These are phyloP conservation scores for Melanerpes formicivorus DNA, from an alignment of 2,113 vertebrate genomes.

Conservation along the genomic window DNA sequence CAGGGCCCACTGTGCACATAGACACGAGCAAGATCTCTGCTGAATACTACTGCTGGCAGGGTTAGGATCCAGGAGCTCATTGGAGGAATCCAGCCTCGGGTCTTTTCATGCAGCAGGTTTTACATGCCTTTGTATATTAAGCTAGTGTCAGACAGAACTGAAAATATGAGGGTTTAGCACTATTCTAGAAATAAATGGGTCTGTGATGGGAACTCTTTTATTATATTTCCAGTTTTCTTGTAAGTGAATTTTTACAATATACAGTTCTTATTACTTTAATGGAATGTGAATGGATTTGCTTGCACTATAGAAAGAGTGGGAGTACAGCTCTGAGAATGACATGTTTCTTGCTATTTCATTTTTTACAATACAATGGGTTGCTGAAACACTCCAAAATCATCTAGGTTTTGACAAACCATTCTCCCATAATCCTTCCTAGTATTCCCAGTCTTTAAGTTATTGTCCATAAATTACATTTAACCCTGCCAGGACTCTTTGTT, in stretches of 20 bases:
- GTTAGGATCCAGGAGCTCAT: not conserved
- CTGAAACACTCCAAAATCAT: conserved; percentile 43
- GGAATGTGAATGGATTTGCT: conserved; percentile 54
- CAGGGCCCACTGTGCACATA: not conserved
- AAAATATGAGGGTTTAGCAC: not conserved
- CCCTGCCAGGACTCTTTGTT: conserved; percentile 59
- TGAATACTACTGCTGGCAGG: not conserved
- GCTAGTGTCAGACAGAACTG: not conserved
- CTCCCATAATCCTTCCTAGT: conserved; percentile 35
- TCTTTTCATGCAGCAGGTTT: not conserved
- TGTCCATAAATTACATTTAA: conserved; percentile 70
- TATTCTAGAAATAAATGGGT: not conserved
- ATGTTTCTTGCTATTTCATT: conserved; percentile 41
- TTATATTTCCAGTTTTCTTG: conserved; percentile 25
- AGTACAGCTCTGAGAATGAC: conserved; percentile 9
- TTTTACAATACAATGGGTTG: conserved; percentile 45
- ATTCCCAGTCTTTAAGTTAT: conserved; percentile 48
- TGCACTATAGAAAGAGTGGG: conserved; percentile 12
- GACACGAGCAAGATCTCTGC: not conserved
- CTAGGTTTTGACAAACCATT: conserved; percentile 48
- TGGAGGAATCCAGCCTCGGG: not conserved
- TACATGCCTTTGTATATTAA: not conserved
- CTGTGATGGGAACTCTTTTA: not conserved
- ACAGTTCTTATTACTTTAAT: conserved; percentile 59
- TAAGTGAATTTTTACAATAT: conserved; percentile 23